Evolutionary conservation across 2,113 vertebrate genomes (phyloP).

Genomic region (Nesoenas mayeri): DNA sequence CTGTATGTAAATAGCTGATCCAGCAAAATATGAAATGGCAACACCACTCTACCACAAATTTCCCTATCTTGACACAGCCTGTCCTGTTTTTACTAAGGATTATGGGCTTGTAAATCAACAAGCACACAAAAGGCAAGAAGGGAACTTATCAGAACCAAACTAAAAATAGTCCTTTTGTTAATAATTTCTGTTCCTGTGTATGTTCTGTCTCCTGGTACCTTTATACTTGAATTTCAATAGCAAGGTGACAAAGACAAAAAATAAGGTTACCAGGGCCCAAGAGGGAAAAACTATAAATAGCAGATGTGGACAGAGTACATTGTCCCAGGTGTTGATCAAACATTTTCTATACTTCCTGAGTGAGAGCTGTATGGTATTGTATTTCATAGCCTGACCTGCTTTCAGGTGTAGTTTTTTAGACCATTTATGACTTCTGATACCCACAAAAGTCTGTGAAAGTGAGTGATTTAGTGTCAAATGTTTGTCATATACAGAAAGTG

Average conservation of each 20-base stretch:
- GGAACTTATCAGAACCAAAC: background rate
- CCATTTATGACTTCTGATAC: background rate
- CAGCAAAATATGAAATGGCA: background rate
- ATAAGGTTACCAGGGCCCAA: background rate
- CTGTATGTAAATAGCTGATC: background rate
- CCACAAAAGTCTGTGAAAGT: background rate
- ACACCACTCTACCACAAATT: background rate
- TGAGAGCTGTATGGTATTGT: background rate
- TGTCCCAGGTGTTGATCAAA: background rate
- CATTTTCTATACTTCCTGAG: background rate
- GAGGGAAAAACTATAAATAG: background rate
- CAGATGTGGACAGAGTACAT: background rate
- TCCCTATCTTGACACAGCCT: background rate
- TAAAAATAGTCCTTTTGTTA: background rate
- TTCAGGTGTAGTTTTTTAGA: background rate
- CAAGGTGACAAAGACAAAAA: background rate
- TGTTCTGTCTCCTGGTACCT: background rate
- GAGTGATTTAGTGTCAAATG: background rate
- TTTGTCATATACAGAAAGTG: background rate
- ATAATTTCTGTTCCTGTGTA: background rate
- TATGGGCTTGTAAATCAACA: background rate
- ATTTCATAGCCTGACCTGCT: background rate
- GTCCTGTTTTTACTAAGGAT: background rate
- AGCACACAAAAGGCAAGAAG: background rate
- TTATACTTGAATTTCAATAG: background rate